These are phyloP conservation scores for Anguilla megastoma DNA, from an alignment of 2,797 vertebrate genomes.

Conservation along the genomic window DNA sequence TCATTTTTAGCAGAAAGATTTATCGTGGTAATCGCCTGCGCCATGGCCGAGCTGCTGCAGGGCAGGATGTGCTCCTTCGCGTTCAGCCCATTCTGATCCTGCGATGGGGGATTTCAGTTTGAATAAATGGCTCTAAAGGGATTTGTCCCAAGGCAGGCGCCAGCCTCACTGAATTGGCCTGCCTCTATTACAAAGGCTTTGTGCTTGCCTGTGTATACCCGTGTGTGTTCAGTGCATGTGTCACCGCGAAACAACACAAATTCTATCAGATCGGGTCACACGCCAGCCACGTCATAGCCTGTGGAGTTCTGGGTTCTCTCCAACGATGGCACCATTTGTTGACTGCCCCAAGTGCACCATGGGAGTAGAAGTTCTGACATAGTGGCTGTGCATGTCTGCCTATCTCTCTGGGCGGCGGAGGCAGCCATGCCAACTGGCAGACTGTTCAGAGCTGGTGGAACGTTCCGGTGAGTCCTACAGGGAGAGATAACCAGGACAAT, in stretches of 20 bases:
- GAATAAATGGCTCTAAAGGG: conserved; percentile 41
- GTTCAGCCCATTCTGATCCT: conserved; percentile 25
- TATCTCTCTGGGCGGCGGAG: conserved; percentile 41
- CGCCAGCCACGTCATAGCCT: conserved; percentile 34
- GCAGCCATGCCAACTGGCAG: conserved; percentile 60
- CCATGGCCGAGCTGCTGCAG: conserved; percentile 15
- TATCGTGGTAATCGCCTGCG: neutral
- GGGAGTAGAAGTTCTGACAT: conserved; percentile 48
- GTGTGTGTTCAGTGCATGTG: neutral
- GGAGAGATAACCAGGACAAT: conserved; percentile 40
- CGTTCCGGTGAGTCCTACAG: conserved; percentile 62
- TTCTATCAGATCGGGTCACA: conserved; percentile 35
- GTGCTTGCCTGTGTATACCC: neutral
- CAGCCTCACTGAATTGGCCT: conserved; percentile 10
- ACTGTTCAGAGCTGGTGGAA: conserved; percentile 59
- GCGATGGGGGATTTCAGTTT: conserved; percentile 37
- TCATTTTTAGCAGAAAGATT: conserved; percentile 20
- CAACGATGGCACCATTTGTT: conserved; percentile 11
- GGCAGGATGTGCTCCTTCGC: conserved; percentile 28
- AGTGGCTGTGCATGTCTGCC: conserved; percentile 32
- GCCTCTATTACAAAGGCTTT: neutral
- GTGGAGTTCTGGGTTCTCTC: neutral
- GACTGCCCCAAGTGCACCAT: conserved; percentile 61
- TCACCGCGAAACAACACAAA: conserved; percentile 34
- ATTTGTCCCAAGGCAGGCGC: conserved; percentile 30